phyloP scores from a whole-genome alignment of 2,113 vertebrate species.

The Hemichromis elongatus region DNA sequence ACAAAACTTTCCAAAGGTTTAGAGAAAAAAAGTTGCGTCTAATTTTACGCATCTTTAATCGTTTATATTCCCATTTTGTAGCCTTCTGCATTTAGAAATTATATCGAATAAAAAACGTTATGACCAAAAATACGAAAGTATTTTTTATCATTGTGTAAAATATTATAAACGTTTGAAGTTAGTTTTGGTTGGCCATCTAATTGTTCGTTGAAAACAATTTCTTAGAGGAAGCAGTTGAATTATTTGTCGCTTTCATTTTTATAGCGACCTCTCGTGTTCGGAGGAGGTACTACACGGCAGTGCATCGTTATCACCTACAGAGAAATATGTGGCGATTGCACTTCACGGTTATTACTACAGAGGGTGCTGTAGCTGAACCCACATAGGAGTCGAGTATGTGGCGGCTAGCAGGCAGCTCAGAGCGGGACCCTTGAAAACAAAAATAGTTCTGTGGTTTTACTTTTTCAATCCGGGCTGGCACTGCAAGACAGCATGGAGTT shows the following conservation, averaged over 20 bases:
- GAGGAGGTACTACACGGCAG: neutral
- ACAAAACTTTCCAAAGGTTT: neutral
- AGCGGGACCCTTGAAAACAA: slow-evolving; percentile 63
- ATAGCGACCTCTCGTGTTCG: neutral
- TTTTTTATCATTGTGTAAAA: neutral
- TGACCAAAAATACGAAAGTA: accelerated
- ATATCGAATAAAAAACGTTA: neutral
- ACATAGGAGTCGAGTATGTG: neutral
- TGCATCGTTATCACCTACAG: accelerated
- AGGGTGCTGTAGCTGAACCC: neutral
- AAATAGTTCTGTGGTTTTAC: neutral
- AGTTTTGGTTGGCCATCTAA: slow-evolving; percentile 35
- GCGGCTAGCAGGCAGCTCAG: slow-evolving; percentile 11
- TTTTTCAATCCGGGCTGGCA: neutral
- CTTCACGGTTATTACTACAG: neutral
- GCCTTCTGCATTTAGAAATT: neutral
- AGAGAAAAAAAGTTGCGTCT: neutral
- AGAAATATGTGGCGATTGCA: neutral
- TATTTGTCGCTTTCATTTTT: accelerated
- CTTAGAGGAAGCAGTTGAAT: neutral
- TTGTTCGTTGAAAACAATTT: slow-evolving; percentile 28
- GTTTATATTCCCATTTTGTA: accelerated
- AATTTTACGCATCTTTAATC: accelerated
- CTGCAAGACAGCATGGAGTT: neutral
- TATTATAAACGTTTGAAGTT: accelerated